Conservation (phyloP, 2,113 vertebrate genomes). For the Erythrocercus mccallii region DNA sequence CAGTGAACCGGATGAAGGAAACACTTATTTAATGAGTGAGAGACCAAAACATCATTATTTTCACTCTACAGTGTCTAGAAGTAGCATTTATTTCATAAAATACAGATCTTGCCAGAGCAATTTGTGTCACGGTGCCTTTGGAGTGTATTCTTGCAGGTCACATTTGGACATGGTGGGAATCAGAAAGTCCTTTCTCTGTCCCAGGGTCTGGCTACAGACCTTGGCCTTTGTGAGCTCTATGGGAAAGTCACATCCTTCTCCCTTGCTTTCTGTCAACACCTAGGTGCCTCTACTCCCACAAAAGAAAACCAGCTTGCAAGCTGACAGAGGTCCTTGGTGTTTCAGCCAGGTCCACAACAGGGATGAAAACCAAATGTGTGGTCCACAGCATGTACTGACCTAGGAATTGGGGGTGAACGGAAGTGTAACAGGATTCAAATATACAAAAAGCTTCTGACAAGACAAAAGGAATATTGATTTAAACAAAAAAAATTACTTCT, state of each 20-base stretch:
- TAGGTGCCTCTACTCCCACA: background rate
- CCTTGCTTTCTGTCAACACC: background rate
- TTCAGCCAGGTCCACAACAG: background rate
- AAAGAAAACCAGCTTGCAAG: background rate
- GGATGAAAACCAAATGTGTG: background rate
- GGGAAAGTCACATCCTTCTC: background rate
- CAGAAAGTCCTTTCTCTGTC: background rate
- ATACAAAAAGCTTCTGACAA: background rate
- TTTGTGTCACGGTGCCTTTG: background rate
- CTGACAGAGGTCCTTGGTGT: background rate
- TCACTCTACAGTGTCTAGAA: background rate
- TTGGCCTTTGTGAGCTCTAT: background rate
- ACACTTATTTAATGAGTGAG: background rate
- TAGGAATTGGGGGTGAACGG: rapidly evolving
- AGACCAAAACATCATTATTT: background rate
- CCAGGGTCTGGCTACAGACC: background rate
- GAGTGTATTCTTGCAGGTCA: background rate
- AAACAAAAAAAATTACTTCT: background rate
- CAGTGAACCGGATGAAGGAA: background rate
- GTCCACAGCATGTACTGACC: background rate
- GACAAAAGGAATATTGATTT: background rate
- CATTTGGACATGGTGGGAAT: background rate
- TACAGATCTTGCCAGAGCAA: background rate
- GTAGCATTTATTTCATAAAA: background rate
- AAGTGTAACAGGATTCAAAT: background rate